A percentile compares a stretch with the other conserved stretches of the same genome.
These are phyloP conservation scores for Allolobophora icterica DNA, from an alignment of 2,888 invertebrate species.

Conservation along the genomic window DNA sequence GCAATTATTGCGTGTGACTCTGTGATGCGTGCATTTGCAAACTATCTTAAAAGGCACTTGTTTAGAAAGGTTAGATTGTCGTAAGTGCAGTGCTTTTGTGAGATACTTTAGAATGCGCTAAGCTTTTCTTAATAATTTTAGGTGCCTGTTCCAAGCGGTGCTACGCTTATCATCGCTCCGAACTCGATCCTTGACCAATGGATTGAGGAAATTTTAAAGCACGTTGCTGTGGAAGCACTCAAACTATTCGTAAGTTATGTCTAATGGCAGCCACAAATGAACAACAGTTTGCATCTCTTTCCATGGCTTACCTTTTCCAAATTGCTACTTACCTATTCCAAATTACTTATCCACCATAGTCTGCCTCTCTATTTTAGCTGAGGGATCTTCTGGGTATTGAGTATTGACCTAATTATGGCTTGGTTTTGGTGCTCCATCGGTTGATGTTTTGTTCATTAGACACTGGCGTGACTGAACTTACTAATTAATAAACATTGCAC, in stretches of 20 bases:
- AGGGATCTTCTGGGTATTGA: not conserved
- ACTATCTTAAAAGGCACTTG: too few species aligned
- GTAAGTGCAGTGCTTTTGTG: too few species aligned
- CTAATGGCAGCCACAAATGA: not conserved
- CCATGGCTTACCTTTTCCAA: not conserved
- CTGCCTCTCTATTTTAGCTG: not conserved
- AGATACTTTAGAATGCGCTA: not conserved
- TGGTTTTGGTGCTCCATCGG: too few species aligned
- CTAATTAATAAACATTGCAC: too few species aligned
- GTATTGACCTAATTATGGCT: too few species aligned
- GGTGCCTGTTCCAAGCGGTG: slow-evolving; percentile 69
- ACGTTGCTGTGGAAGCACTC: slow-evolving; percentile 67
- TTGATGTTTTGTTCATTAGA: too few species aligned
- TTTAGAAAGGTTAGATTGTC: too few species aligned
- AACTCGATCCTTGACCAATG: slow-evolving; percentile 75
- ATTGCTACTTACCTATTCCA: not conserved
- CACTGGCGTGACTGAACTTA: too few species aligned
- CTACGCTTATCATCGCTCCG: slow-evolving; percentile 79
- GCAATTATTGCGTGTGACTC: too few species aligned
- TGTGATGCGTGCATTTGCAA: too few species aligned
- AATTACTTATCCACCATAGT: not conserved
- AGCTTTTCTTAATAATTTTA: slow-evolving; percentile 49
- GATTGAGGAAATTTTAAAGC: slow-evolving; percentile 74
- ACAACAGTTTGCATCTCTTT: not conserved
- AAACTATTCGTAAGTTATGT: slow-evolving; percentile 62